Conservation (phyloP, 2,888 invertebrate genomes). For the Horisme vitalbata region DNA sequence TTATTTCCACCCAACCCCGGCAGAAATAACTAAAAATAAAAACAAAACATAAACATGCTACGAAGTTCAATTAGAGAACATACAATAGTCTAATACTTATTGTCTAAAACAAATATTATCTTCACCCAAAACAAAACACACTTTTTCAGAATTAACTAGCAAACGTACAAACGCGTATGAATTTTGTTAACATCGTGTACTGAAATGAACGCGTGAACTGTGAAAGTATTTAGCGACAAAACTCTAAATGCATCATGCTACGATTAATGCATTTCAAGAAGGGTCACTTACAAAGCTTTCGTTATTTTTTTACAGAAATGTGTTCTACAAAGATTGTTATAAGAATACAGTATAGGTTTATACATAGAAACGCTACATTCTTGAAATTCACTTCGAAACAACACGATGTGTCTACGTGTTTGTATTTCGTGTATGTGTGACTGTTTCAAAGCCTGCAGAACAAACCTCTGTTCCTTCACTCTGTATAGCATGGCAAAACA, state of each 20-base stretch:
- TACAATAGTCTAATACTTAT: constrained; percentile 13
- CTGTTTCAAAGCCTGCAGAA: constrained; percentile 57
- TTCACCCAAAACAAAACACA: constrained; percentile 15
- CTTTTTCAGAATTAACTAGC: constrained; percentile 15
- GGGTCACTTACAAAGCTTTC: constrained; percentile 21
- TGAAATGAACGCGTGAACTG: constrained; percentile 25
- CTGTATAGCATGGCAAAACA: constrained; percentile 80
- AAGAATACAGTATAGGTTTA: constrained; percentile 18
- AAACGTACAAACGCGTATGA: constrained; percentile 17
- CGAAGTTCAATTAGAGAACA: constrained; percentile 27
- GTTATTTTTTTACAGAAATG: constrained; percentile 20
- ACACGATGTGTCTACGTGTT: constrained; percentile 43
- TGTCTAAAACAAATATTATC: constrained; percentile 11
- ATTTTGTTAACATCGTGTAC: constrained; percentile 23
- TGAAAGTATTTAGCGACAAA: constrained; percentile 38
- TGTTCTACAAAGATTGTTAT: constrained; percentile 23
- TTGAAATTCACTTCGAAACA: constrained; percentile 49
- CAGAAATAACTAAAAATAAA: constrained; percentile 78
- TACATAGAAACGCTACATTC: constrained; percentile 32
- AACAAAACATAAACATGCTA: constrained; percentile 47
- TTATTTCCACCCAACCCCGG: constrained; percentile 71
- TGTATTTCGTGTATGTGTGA: constrained; percentile 47
- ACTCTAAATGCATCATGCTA: constrained; percentile 56
- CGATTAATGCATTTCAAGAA: constrained; percentile 55
- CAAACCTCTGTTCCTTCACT: constrained; percentile 80